Evolutionary conservation across 2,888 invertebrate species (phyloP), one percentile per base, ranked within the genome.

Genomic region (Parasteatoda lunata): DNA sequence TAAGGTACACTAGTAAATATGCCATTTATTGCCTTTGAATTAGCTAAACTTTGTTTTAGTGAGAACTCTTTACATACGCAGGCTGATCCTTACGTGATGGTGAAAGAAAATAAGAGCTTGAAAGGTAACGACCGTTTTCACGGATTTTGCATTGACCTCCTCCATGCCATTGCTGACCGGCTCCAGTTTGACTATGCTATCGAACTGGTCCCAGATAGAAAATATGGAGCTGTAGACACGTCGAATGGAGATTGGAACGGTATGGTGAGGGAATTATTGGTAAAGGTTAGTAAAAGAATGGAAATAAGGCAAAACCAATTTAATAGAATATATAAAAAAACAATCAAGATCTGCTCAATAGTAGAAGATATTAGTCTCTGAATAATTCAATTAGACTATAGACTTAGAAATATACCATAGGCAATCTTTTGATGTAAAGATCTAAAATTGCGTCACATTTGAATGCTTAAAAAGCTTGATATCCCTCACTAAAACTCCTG

Each of bases 41-140:
- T 13, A 59, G n/a, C 9, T 59, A n/a, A n/a, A 59, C 4, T n/a
- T 59, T 59, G 8, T 59, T 59, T 59, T 4, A 6, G 9, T 59
- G 4, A n/a, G n/a, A 9, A 59, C n/a, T 9, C 59, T n/a, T 59
- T n/a, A n/a, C 11, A 48, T 84, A 11, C 75, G 8, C 92, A 97
- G 97, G 97, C 97, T 91, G 95, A 95, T 89, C 97, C 97, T 0
- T 97, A 97, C 92, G 97, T 97, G 3, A 97, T 97, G 97, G 95
- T 83, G 65, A 72, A 75, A 5, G 78, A 78, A 0, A 72, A 75
- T 48, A 45, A 75, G 0, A 69, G 64, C 9, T 47, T 78, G 54
- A 75, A 70, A 15, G 82, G 78, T 4, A 88, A 83, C 45, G 77
- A 69, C 15, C 54, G 83, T n/a, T 88, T 88, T 64, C 70, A 97